Base-by-base conservation (phyloP, 2,888 invertebrate species). In the Galeruca laticollis region DNA sequence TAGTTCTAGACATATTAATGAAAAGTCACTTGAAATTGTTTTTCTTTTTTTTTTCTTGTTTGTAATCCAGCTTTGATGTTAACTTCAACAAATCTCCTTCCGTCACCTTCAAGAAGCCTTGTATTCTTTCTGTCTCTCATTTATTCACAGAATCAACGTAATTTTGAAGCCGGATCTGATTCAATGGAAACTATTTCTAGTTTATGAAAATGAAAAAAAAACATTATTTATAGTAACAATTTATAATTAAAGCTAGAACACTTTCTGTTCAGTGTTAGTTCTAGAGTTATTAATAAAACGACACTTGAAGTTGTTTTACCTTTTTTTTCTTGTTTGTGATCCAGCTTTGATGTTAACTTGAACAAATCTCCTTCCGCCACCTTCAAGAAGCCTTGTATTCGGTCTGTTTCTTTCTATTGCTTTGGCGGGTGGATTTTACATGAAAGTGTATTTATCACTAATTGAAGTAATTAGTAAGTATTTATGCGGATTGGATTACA, bases 341-440 rank as follows among this genome's bases (percentile, higher is more conserved):
- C 31, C 31, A 49, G 61, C 70, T 71, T 71, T 71, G 70, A 71
- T 71, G 63, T 71, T 62, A 18, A 57, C 63, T 63, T 60, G 62
- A 64, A 71, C 70, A 68, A 71, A 71, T 71, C 63, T 68, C 18
- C 63, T 71, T 68, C 70, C 63, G 60, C 60, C 54, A 70, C 61
- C 65, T 65, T 61, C 60, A 47, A 65, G 21, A 18, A 35, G 20
- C 20, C 18, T 51, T 51, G 1, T 54, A 11, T 26, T 54, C 51
- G 51, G 11, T 15, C 49, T 33, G 18, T 61, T 49, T 49, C 61
- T 33, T 15, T 21, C 11, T 31, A 54, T 26, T 13, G 31, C 54
- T 31, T 54, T 54, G 54, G 13, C 54, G 13, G 5, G 21, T 47
- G 54, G 71, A 71, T 57, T 65, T 66, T 66, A 59, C 47, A 49